A percentile compares a stretch with the other conserved stretches of the same genome.
These are phyloP conservation scores for Pristionchus fissidentatus DNA, from an alignment of 2,888 invertebrate genomes.

Conservation along the genomic window DNA sequence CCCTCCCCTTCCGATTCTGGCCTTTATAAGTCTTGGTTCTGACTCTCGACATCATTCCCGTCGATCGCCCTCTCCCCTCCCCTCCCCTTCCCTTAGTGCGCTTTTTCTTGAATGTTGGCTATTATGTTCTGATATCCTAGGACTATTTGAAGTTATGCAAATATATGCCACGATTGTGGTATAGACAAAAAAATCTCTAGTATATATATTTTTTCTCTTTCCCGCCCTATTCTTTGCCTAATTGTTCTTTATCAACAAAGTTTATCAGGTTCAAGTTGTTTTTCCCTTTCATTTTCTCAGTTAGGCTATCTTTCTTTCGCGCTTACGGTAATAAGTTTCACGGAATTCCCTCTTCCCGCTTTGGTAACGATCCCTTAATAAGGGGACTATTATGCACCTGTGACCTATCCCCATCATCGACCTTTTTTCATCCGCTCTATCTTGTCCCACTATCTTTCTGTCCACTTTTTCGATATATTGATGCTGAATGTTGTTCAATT, in stretches of 20 bases:
- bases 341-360: no score
- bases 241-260: no score
- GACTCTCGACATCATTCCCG: no score
- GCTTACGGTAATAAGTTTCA: neutral
- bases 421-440: neutral
- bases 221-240: no score
- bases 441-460: neutral
- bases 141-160: neutral
- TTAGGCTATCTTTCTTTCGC: conserved; percentile 22
- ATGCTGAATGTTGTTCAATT: conserved; percentile 26
- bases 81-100: neutral
- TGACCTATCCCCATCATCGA: neutral
- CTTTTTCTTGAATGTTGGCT: neutral
- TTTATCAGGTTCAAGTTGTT: neutral
- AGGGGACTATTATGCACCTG: neutral
- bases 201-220: no score
- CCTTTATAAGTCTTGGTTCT: no score
- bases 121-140: neutral
- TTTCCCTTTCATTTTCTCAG: neutral
- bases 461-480: no score
- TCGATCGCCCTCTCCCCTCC: no score
- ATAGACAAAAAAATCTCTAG: no score
- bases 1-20: no score
- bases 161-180: conserved; percentile 28
- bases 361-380: neutral